Percentiles rank a stretch among this genome's conserved stretches.
Evolutionary conservation across 2,797 vertebrate genomes (phyloP).

Genomic region (Crax fasciolata): DNA sequence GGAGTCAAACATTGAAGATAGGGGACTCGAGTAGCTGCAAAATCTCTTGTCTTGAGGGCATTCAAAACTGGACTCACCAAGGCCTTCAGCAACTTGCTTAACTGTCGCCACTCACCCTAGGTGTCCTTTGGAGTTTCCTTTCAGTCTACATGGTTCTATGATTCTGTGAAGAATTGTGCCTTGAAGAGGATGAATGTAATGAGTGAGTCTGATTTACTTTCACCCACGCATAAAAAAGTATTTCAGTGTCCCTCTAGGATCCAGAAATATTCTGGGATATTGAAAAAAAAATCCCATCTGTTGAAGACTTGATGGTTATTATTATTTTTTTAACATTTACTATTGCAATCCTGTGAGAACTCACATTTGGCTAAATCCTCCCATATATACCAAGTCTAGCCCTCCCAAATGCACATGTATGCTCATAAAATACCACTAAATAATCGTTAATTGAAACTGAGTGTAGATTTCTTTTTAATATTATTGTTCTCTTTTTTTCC

Average conservation of each 20-base stretch:
- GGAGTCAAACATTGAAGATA: not conserved
- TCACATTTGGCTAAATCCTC: not conserved
- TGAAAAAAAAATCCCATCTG: not conserved
- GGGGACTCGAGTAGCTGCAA: not conserved
- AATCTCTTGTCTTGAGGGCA: not conserved
- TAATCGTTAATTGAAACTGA: not conserved
- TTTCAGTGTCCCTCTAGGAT: not conserved
- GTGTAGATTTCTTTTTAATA: not conserved
- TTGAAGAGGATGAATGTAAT: not conserved
- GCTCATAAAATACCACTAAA: not conserved
- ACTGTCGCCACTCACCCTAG: not conserved
- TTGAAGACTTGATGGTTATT: not conserved
- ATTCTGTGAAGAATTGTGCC: not conserved
- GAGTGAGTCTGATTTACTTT: not conserved
- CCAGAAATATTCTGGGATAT: not conserved
- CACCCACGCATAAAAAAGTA: not conserved
- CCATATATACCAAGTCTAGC: not conserved
- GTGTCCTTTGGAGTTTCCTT: not conserved
- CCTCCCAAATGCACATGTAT: not conserved
- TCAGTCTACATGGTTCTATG: not conserved
- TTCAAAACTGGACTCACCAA: not conserved
- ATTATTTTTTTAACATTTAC: not conserved
- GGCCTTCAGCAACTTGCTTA: not conserved
- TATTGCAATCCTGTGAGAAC: not conserved
- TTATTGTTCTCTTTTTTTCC: not conserved